phyloP scores from a whole-genome alignment of 2,113 vertebrate genomes.

The Solea senegalensis region DNA sequence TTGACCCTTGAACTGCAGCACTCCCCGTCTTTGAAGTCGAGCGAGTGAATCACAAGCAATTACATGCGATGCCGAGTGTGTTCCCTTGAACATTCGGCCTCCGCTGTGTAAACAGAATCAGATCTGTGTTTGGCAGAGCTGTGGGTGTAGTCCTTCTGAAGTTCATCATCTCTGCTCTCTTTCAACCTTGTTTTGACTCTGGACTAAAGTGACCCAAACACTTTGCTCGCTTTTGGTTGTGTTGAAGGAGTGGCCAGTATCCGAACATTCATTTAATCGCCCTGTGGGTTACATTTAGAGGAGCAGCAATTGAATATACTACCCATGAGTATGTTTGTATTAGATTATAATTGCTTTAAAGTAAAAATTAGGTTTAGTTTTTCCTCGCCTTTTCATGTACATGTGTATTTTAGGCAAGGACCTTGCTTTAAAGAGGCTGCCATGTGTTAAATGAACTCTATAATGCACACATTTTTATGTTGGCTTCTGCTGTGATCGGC shows the following conservation, averaged over 20 bases:
- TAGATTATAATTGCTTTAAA: no score
- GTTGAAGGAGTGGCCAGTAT: constrained; percentile 1
- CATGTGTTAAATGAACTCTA: no score
- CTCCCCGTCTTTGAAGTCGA: constrained; percentile 75
- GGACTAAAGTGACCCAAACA: constrained; percentile 48
- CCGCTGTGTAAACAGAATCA: constrained; percentile 73
- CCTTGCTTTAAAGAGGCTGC: no score
- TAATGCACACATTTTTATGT: no score
- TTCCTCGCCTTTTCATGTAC: no score
- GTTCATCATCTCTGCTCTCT: constrained; percentile 49
- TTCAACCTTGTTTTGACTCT: constrained; percentile 51
- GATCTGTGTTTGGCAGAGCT: constrained; percentile 51
- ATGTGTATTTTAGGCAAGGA: no score
- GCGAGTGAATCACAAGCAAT: constrained; percentile 78
- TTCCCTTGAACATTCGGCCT: constrained; percentile 67
- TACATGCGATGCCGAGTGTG: constrained; percentile 69
- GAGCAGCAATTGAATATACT: no score
- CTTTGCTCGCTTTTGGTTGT: not conserved
- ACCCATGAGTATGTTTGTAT: no score
- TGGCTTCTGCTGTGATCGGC: no score
- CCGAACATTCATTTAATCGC: not conserved
- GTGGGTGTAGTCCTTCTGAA: constrained; percentile 58
- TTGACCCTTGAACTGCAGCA: constrained; percentile 74
- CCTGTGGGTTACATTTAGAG: no score
- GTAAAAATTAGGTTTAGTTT: no score